Percentiles rank a stretch among this genome's conserved stretches.
phyloP scores from a whole-genome alignment of 2,888 invertebrate species.

The Eristalinus aeneus region DNA sequence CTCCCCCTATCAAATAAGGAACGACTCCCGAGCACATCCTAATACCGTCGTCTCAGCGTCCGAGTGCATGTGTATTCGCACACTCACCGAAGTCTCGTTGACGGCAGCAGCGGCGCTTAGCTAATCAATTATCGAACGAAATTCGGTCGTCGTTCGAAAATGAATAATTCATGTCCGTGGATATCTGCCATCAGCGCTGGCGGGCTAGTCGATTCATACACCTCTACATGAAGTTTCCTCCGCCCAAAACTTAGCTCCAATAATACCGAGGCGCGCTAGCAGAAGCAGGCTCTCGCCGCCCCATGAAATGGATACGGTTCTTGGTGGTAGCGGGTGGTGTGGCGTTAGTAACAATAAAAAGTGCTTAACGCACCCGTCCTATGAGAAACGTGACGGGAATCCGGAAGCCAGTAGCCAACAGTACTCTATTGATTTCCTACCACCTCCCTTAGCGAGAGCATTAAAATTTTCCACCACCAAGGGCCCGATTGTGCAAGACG shows the following conservation, averaged over 20 bases:
- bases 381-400: not conserved
- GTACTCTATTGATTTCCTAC: not conserved
- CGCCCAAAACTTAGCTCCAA: not conserved
- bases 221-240: not conserved
- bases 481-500: slow-evolving; percentile 8
- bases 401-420: not conserved
- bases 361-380: not conserved
- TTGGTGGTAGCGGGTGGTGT: not conserved
- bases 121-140: slow-evolving; percentile 60
- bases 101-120: not conserved
- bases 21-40: not conserved
- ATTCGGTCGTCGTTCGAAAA: slow-evolving; percentile 28
- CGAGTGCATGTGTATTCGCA: not conserved
- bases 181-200: not conserved
- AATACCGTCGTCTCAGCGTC: not conserved
- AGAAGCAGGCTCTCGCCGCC: not conserved
- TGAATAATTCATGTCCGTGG: slow-evolving; percentile 59
- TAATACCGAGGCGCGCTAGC: not conserved
- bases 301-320: not conserved
- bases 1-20: not conserved
- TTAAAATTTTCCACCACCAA: not conserved
- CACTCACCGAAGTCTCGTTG: not conserved
- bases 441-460: not conserved
- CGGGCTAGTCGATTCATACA: not conserved
- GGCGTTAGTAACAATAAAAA: not conserved